A percentile compares a stretch with the other conserved stretches of the same genome.
These are phyloP conservation scores for Ceratosolen fusciceps DNA, from an alignment of 1,140 invertebrate species.

Conservation along the genomic window DNA sequence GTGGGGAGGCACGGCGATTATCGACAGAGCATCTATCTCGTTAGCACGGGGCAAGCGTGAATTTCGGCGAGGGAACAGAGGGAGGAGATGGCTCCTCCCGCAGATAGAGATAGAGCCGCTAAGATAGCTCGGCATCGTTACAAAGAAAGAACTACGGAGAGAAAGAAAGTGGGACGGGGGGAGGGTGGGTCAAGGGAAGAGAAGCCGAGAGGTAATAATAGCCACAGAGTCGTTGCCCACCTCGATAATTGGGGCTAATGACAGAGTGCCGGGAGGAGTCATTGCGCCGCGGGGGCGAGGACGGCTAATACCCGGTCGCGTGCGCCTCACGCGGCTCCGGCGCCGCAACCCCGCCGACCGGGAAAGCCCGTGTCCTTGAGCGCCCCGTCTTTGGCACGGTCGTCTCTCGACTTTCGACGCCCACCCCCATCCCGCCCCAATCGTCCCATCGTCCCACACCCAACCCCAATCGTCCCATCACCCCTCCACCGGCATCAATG, in stretches of 20 bases:
- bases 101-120: constrained; percentile 10
- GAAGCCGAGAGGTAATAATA: not conserved
- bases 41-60: constrained; percentile 46
- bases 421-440: not conserved
- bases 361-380: too few relatives aligned
- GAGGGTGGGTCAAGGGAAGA: not conserved
- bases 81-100: not conserved
- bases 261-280: not conserved
- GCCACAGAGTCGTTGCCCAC: not conserved
- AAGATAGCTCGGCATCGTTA: not conserved
- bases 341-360: not conserved
- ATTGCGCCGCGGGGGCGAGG: constrained; percentile 3
- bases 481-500: too few relatives aligned
- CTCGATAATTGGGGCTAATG: constrained; percentile 13
- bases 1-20: constrained; percentile 30
- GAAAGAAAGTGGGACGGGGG: not conserved
- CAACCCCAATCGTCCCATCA: too few relatives aligned
- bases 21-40: constrained; percentile 46
- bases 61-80: constrained; percentile 22
- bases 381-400: too few relatives aligned
- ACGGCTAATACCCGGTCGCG: not conserved
- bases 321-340: not conserved
- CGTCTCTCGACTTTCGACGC: too few relatives aligned
- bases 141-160: too few relatives aligned
- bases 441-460: too few relatives aligned